Percentiles rank a stretch among this genome's conserved stretches.
phyloP scores from a whole-genome alignment of 2,797 vertebrate species.

The Apogon hyalosoma region DNA sequence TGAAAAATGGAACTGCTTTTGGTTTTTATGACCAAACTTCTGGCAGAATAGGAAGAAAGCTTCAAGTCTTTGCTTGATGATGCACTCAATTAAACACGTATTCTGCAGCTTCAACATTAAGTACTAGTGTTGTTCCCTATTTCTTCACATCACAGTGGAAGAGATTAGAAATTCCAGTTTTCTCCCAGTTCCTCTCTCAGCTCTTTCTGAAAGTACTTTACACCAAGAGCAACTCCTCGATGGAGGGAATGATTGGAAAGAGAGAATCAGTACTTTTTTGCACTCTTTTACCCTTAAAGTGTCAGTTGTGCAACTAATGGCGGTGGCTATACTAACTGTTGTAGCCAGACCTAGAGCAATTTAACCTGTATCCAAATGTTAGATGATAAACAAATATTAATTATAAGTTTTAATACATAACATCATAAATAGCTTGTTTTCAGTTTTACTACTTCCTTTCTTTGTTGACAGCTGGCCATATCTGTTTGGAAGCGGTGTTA shows the following conservation, averaged over 20 bases:
- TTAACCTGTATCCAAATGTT: constrained; percentile 5
- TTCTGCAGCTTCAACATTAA: constrained; percentile 11
- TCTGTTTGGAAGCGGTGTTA: constrained; percentile 54
- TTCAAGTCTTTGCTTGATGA: constrained; percentile 12
- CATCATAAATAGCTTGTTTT: constrained; percentile 15
- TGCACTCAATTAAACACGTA: constrained; percentile 1
- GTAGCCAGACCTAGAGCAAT: constrained; percentile 8
- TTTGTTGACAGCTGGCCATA: constrained; percentile 57
- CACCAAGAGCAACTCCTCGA: constrained; percentile 24
- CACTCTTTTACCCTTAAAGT: constrained; percentile 16
- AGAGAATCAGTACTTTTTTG: constrained; percentile 7
- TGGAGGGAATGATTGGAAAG: constrained; percentile 13
- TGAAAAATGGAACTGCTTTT: too few species aligned
- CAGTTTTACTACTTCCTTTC: constrained; percentile 10
- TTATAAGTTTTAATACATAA: not conserved
- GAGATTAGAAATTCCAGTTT: too few species aligned
- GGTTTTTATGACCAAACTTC: constrained; percentile 11
- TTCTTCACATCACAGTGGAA: not conserved
- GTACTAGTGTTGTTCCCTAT: not conserved
- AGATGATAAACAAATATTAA: constrained; percentile 7
- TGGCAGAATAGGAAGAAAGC: not conserved
- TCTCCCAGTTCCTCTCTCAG: not conserved
- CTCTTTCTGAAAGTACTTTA: constrained; percentile 34
- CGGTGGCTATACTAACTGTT: too few species aligned
- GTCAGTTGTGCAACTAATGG: not conserved